Evolutionary conservation across 2,113 vertebrate genomes (phyloP).

Genomic region (Salvelinus fontinalis): DNA sequence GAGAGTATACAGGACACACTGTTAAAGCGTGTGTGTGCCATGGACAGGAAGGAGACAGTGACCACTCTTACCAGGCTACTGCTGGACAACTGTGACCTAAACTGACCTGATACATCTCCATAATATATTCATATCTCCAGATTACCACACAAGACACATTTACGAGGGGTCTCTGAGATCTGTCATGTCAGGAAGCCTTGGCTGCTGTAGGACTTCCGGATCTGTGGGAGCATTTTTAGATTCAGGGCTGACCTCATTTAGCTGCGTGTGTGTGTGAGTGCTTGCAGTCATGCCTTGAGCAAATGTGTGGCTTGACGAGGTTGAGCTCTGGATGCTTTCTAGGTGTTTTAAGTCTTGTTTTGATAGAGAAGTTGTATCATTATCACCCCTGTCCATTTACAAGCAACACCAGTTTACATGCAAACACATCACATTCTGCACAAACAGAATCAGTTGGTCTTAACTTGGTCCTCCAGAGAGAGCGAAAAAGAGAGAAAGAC

Average conservation of each 20-base stretch:
- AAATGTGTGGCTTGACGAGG: not conserved
- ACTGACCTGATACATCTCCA: not conserved
- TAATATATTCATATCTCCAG: not conserved
- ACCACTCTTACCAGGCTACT: not conserved
- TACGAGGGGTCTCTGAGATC: too few relatives aligned
- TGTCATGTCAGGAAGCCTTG: not conserved
- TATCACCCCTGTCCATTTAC: not conserved
- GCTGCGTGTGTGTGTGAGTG: not conserved
- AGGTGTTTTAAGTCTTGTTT: not conserved
- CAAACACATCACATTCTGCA: constrained; percentile 12
- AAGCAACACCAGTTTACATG: constrained; percentile 28
- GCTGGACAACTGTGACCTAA: constrained; percentile 9
- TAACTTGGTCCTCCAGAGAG: not conserved
- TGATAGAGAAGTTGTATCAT: not conserved
- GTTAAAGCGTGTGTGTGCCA: not conserved
- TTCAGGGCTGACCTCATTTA: constrained; percentile 10
- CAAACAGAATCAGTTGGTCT: constrained; percentile 3
- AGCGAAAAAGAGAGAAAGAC: not conserved
- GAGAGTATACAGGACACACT: not conserved
- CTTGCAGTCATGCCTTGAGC: too few relatives aligned
- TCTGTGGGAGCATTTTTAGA: not conserved
- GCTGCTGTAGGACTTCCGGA: not conserved
- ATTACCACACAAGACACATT: not conserved
- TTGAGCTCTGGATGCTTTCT: not conserved
- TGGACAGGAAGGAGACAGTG: not conserved